phyloP scores from a whole-genome alignment of 2,797 vertebrate genomes.

The Tokudaia tokunoshimensis region DNA sequence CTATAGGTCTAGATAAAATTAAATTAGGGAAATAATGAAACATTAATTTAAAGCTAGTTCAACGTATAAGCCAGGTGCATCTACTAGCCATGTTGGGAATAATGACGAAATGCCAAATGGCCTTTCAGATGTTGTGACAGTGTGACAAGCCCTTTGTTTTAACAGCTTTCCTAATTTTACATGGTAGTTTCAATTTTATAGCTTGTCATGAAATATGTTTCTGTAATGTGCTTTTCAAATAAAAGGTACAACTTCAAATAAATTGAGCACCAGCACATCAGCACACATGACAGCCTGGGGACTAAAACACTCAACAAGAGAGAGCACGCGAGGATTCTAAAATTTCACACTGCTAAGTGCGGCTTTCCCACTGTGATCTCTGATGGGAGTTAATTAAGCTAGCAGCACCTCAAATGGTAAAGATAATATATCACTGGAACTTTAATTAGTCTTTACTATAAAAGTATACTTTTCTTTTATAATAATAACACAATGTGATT shows the following conservation, averaged over 20 bases:
- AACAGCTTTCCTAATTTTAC: constrained; percentile 54
- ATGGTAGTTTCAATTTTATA: constrained; percentile 60
- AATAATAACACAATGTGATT: constrained; percentile 72
- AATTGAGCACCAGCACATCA: constrained; percentile 61
- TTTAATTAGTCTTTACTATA: constrained; percentile 83
- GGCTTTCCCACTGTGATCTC: constrained; percentile 78
- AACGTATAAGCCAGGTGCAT: neutral
- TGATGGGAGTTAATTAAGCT: constrained; percentile 85
- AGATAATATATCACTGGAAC: constrained; percentile 79
- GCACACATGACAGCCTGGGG: constrained; percentile 58
- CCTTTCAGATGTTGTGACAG: neutral
- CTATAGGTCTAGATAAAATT: constrained; percentile 53
- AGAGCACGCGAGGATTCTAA: constrained; percentile 30
- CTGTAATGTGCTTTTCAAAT: constrained; percentile 61
- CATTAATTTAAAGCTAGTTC: constrained; percentile 59
- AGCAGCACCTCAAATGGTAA: constrained; percentile 78
- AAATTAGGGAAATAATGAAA: constrained; percentile 52
- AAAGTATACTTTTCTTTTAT: constrained; percentile 51
- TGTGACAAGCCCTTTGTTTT: neutral
- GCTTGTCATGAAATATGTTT: constrained; percentile 47
- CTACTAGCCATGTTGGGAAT: neutral
- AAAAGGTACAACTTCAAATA: constrained; percentile 64
- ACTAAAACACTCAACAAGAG: constrained; percentile 73
- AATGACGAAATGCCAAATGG: neutral
- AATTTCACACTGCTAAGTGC: constrained; percentile 80